Conservation (phyloP, 2,113 vertebrate genomes). For the Willisornis vidua region DNA sequence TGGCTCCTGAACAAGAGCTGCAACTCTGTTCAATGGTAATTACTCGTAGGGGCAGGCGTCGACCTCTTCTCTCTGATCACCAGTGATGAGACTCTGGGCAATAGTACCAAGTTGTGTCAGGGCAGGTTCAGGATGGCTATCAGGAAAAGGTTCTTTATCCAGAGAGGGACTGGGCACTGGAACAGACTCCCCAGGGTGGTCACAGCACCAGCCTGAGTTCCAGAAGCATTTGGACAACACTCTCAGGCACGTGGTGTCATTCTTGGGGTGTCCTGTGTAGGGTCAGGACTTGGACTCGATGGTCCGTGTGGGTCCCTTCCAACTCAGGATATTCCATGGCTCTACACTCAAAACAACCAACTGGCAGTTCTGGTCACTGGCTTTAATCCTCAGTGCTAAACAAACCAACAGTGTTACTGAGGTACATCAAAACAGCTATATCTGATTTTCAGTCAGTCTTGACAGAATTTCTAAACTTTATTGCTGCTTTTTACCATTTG, state of each 20-base stretch:
- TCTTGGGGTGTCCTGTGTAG: not conserved
- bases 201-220: not conserved
- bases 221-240: accelerated
- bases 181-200: not conserved
- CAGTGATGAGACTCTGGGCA: not conserved
- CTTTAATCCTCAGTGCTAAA: not conserved
- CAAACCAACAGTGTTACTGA: not conserved
- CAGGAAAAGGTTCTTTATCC: not conserved
- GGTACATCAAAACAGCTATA: not conserved
- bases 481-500: not conserved
- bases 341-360: not conserved
- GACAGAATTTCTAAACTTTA: not conserved
- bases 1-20: not conserved
- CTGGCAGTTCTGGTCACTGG: not conserved
- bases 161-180: not conserved
- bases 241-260: not conserved
- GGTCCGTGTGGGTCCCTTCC: not conserved
- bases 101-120: not conserved
- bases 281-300: not conserved
- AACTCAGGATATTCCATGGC: not conserved
- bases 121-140: not conserved
- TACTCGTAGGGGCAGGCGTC: not conserved
- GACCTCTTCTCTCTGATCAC: not conserved
- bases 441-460: not conserved
- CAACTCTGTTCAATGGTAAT: not conserved